Percentiles rank a stretch among this genome's conserved stretches.
Evolutionary conservation across 2,797 vertebrate species (phyloP).

Genomic region (Sphaeramia orbicularis): DNA sequence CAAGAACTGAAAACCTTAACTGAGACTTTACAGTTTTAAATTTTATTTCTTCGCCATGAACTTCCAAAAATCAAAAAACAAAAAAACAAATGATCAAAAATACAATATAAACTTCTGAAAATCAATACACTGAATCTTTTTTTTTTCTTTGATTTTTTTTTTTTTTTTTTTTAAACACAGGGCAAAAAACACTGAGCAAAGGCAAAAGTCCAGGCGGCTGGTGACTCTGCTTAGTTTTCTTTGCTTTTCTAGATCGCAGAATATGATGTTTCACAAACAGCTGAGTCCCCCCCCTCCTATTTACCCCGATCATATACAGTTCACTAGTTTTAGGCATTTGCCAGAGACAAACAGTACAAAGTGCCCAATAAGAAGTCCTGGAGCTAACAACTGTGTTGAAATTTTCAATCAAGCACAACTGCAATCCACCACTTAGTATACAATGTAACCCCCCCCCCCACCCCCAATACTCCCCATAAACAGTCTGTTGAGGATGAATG

Average conservation of each 20-base stretch:
- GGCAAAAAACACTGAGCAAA: slow-evolving; percentile 80
- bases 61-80: slow-evolving; percentile 77
- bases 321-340: slow-evolving; percentile 69
- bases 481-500: slow-evolving; percentile 46
- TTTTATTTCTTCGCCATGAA: slow-evolving; percentile 81
- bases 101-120: slow-evolving; percentile 87
- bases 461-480: slow-evolving; percentile 39
- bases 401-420: slow-evolving; percentile 65
- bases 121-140: slow-evolving; percentile 77
- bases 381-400: slow-evolving; percentile 66
- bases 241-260: slow-evolving; percentile 66
- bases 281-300: slow-evolving; percentile 41
- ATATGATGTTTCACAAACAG: slow-evolving; percentile 72
- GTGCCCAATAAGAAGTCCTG: slow-evolving; percentile 71
- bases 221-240: slow-evolving; percentile 69
- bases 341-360: slow-evolving; percentile 76
- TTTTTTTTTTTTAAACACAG: slow-evolving; percentile 66
- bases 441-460: slow-evolving; percentile 22
- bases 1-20: slow-evolving; percentile 31
- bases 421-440: slow-evolving; percentile 65
- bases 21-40: slow-evolving; percentile 60
- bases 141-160: too few species aligned
- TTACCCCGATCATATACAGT: slow-evolving; percentile 66
- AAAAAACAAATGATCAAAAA: slow-evolving; percentile 80
- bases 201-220: slow-evolving; percentile 61